These are phyloP conservation scores for Morus bassanus DNA, from an alignment of 2,797 vertebrate species.

Conservation along the genomic window DNA sequence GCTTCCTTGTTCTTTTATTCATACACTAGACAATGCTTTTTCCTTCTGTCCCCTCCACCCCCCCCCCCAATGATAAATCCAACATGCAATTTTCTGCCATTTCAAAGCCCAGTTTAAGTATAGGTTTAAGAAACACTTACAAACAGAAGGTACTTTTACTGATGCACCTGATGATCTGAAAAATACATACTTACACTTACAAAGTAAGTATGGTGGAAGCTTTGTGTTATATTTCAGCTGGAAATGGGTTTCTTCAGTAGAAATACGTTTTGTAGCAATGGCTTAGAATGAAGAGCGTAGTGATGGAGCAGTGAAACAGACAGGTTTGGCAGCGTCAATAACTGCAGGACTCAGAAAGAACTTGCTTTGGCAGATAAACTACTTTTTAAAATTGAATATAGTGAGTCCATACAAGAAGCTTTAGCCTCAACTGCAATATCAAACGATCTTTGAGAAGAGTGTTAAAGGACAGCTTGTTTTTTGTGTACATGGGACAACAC, in stretches of 20 bases:
- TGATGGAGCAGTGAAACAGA: not conserved
- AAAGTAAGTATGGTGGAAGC: not conserved
- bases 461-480: not conserved
- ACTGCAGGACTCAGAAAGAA: not conserved
- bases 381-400: not conserved
- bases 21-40: not conserved
- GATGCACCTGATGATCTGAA: not conserved
- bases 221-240: not conserved
- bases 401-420: not conserved
- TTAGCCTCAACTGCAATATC: not conserved
- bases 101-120: constrained; percentile 11
- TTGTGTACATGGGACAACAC: no score
- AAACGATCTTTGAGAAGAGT: not conserved
- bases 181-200: not conserved
- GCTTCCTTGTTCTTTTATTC: not conserved
- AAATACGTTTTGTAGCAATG: not conserved
- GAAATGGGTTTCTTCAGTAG: not conserved
- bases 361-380: not conserved
- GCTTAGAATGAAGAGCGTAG: not conserved
- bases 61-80: not conserved
- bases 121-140: not conserved
- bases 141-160: not conserved
- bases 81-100: constrained; percentile 8
- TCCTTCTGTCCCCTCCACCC: not conserved
- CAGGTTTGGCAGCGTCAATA: not conserved